These are phyloP conservation scores for Cheilinus undulatus DNA, from an alignment of 2,113 vertebrate genomes.

Conservation along the genomic window DNA sequence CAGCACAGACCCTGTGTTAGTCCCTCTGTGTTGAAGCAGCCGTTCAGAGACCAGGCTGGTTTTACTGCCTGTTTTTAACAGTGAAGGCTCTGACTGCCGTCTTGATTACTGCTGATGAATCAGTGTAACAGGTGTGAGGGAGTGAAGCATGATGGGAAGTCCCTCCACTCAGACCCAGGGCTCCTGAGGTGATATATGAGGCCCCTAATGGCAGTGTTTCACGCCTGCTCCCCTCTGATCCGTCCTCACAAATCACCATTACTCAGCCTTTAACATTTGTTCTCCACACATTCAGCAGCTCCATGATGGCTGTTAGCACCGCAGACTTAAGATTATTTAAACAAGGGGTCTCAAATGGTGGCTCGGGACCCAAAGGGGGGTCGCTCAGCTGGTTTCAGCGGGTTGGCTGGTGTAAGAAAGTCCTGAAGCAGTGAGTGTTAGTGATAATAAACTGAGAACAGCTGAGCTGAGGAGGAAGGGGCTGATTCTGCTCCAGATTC, in stretches of 20 bases:
- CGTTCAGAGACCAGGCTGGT: slow-evolving; percentile 1
- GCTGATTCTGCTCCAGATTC: too few relatives aligned
- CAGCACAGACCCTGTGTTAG: background rate
- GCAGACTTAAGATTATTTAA: background rate
- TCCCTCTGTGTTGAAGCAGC: background rate
- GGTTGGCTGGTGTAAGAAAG: too few relatives aligned
- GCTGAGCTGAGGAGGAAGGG: too few relatives aligned
- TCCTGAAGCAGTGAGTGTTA: too few relatives aligned
- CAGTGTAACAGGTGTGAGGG: slow-evolving; percentile 68
- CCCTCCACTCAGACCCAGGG: slow-evolving; percentile 3
- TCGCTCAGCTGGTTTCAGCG: too few relatives aligned
- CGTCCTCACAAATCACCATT: slow-evolving; percentile 51
- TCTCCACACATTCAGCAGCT: slow-evolving; percentile 33
- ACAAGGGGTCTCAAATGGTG: too few relatives aligned
- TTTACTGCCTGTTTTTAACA: too few relatives aligned
- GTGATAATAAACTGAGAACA: too few relatives aligned
- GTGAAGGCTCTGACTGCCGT: slow-evolving; percentile 44
- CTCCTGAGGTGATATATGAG: slow-evolving; percentile 52
- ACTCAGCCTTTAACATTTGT: slow-evolving; percentile 51
- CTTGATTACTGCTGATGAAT: slow-evolving; percentile 53
- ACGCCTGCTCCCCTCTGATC: slow-evolving; percentile 47
- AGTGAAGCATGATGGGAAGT: slow-evolving; percentile 43
- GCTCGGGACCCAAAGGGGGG: too few relatives aligned
- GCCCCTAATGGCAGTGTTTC: slow-evolving; percentile 40
- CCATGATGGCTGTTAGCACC: background rate